Conservation (phyloP, 2,888 invertebrate genomes). For the Lepetodrilus schrolli region DNA sequence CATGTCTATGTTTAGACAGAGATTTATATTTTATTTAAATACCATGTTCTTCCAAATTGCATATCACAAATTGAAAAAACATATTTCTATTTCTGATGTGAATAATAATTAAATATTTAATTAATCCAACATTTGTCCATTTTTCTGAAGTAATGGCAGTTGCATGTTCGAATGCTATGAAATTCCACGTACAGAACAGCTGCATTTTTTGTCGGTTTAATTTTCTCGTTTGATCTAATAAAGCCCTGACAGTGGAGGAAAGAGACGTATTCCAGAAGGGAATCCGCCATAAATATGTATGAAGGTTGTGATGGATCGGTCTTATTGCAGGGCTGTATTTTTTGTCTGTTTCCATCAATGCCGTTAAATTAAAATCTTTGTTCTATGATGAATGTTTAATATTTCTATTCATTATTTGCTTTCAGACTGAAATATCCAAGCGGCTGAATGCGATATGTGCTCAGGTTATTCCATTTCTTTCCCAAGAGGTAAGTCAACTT, state of each 20-base stretch:
- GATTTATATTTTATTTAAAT: too few species aligned
- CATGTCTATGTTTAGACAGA: too few species aligned
- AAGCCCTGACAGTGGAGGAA: neutral
- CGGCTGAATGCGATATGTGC: constrained; percentile 95
- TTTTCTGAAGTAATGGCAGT: too few species aligned
- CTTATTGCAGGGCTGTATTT: neutral
- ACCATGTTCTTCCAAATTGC: too few species aligned
- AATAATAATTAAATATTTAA: too few species aligned
- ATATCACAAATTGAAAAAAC: too few species aligned
- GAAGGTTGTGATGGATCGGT: constrained; percentile 1
- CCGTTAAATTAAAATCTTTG: constrained; percentile 1
- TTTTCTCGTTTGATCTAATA: constrained; percentile 26
- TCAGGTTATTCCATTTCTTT: constrained; percentile 94
- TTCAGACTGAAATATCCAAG: constrained; percentile 97
- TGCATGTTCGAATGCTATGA: neutral
- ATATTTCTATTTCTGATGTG: too few species aligned
- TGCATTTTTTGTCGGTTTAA: constrained; percentile 9
- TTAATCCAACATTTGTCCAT: too few species aligned
- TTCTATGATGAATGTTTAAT: constrained; percentile 24
- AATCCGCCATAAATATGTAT: constrained; percentile 12
- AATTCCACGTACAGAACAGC: neutral
- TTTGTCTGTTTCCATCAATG: constrained; percentile 20
- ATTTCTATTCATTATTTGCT: constrained; percentile 64
- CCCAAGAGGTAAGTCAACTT: constrained; percentile 74
- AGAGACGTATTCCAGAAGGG: neutral